Evolutionary conservation across 1,140 invertebrate genomes (phyloP), one percentile per base, ranked within the genome.

Genomic region (Drosophila fuyamai): DNA sequence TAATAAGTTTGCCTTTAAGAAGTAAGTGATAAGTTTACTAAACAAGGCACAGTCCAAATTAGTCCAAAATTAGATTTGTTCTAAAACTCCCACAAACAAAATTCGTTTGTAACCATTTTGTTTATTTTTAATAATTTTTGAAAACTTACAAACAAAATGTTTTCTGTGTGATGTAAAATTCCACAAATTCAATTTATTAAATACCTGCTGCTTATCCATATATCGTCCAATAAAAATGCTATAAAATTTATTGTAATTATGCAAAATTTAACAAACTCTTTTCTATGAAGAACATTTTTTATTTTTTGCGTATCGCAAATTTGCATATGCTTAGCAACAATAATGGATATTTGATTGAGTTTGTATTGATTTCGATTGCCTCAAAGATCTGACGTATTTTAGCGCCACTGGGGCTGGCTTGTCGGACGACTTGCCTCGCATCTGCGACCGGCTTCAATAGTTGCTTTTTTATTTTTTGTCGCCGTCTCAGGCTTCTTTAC

Each of bases 391-490:
- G 51, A 77, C 75, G 75, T 78, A 77, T 68, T 51, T 70, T 38
- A 78, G 75, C 75, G 74, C 74, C 75, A 78, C 14, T 71, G 53
- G 65, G 74, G 75, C 65, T 78, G 65, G 65, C 40, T 27, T 40
- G 50, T 60, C 72, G 38, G 43, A 55, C 50, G 48, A 57, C 50
- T 71, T 55, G 67, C 4, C 65, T 71, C 43, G 65, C 67, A 71
- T 74, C 68, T 65, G 63, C 10, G 84, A 88, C 83, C 83, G 84
- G 83, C 83, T 88, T 79, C 72, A 63, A 58, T 40, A 48, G 41
- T 59, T 72, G 56, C 79, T 79, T 54, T 75, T 60, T 58, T 48
- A 55, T 41, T 60, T 61, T 47, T 53, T 70, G 54, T 27, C 38
- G 60, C 66, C 51, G 66, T 44, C 51, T 80, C 73, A 50, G 63